Conservation (phyloP, 2,797 vertebrate genomes). For the Gobio occitaniae region DNA sequence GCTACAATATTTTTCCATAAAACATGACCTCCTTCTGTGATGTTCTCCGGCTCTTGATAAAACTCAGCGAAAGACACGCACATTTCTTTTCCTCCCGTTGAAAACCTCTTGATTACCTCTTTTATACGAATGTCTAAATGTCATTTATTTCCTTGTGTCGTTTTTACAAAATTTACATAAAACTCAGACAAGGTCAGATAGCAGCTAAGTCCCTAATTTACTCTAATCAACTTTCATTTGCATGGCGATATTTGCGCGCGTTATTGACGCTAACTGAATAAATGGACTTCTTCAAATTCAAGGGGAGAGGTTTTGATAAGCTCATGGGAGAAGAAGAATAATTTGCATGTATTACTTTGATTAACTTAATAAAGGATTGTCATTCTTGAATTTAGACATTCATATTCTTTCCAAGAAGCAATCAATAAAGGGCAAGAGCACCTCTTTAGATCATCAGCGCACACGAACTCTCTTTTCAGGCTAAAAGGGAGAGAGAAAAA, state of each 20-base stretch:
- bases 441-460: constrained; percentile 65
- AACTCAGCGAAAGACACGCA: constrained; percentile 5
- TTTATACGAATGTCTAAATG: constrained; percentile 65
- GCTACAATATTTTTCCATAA: constrained; percentile 6
- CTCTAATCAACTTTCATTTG: constrained; percentile 99
- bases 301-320: constrained; percentile 99
- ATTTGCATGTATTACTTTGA: constrained; percentile 99
- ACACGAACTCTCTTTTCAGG: constrained; percentile 3
- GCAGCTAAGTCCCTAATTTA: constrained; percentile 99
- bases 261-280: constrained; percentile 99
- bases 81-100: constrained; percentile 23
- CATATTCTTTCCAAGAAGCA: constrained; percentile 90
- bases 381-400: constrained; percentile 94
- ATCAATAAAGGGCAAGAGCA: constrained; percentile 84
- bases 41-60: constrained; percentile 5
- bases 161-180: constrained; percentile 95
- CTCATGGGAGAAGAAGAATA: constrained; percentile 95
- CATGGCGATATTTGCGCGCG: constrained; percentile 98
- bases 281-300: constrained; percentile 99
- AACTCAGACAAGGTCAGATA: constrained; percentile 99
- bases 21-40: constrained; percentile 26
- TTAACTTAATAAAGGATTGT: constrained; percentile 99
- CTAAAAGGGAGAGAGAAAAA: constrained; percentile 5
- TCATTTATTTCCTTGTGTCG: constrained; percentile 60
- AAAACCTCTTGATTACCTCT: constrained; percentile 62